Percentiles rank a stretch among this genome's conserved stretches.
Conservation (phyloP, 1,140 invertebrate species). For the Neodiprion lecontei region DNA sequence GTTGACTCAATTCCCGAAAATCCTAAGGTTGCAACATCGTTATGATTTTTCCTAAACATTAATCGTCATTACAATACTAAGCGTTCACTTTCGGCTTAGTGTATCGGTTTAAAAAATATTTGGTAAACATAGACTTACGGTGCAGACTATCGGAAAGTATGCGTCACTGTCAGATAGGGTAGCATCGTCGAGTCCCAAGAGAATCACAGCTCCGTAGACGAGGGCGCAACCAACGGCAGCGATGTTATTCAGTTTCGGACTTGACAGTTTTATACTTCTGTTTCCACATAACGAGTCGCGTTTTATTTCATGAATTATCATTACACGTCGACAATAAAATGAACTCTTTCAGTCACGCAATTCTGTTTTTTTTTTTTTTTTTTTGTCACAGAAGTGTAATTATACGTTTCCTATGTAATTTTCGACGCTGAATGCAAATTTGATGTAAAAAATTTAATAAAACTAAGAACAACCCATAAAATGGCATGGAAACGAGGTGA, state of each 20-base stretch:
- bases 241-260: constrained; percentile 95
- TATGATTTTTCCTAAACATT: too few relatives aligned
- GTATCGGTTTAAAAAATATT: background rate
- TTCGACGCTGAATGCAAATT: too few relatives aligned
- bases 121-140: constrained; percentile 68
- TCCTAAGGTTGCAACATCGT: too few relatives aligned
- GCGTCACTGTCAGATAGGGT: constrained; percentile 70
- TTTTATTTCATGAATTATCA: constrained; percentile 13
- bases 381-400: background rate
- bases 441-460: too few relatives aligned
- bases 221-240: constrained; percentile 93
- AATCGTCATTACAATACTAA: too few relatives aligned
- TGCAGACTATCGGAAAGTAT: constrained; percentile 83
- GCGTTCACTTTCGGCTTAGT: too few relatives aligned
- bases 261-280: constrained; percentile 91
- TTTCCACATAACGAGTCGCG: constrained; percentile 25
- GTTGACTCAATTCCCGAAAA: too few relatives aligned
- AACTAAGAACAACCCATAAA: background rate
- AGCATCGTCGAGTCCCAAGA: constrained; percentile 87
- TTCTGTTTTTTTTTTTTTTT: constrained; percentile 20
- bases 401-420: too few relatives aligned
- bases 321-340: constrained; percentile 10
- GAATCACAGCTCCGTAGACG: constrained; percentile 91
- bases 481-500: background rate
- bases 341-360: background rate